These are phyloP conservation scores for Siniperca scherzeri DNA, from an alignment of 2,797 vertebrate species.

Conservation along the genomic window DNA sequence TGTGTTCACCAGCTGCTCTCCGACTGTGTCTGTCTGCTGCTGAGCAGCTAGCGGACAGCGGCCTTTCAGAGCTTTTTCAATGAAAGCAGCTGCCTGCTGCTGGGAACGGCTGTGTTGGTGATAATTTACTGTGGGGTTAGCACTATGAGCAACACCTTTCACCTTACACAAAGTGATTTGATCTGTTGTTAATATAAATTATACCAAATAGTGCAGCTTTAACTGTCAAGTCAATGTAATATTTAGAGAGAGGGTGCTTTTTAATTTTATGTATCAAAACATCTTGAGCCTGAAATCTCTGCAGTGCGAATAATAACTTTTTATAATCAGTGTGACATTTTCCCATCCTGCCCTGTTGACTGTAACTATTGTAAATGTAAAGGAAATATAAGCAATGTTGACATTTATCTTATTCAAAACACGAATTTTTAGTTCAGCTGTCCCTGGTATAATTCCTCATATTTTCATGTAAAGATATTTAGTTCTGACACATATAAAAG, in stretches of 20 bases:
- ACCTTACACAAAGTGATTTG: neutral
- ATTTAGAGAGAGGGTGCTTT: neutral
- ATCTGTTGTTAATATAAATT: neutral
- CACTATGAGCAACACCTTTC: neutral
- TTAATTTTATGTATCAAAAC: neutral
- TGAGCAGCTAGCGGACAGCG: too few relatives aligned
- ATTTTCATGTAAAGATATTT: neutral
- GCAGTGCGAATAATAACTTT: neutral
- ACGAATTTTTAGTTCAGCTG: neutral
- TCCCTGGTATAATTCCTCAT: neutral
- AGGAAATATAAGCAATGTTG: neutral
- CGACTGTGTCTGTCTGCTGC: too few relatives aligned
- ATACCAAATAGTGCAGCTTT: neutral
- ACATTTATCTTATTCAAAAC: neutral
- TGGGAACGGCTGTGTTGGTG: too few relatives aligned
- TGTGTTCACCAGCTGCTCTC: too few relatives aligned
- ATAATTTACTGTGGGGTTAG: neutral
- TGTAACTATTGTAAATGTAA: neutral
- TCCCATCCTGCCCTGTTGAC: neutral
- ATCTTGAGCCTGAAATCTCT: neutral
- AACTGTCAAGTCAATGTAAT: neutral
- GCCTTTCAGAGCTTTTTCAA: too few relatives aligned
- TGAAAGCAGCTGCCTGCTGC: too few relatives aligned
- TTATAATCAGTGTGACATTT: neutral
- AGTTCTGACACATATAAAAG: conserved; percentile 3